Conservation (phyloP, 1,140 invertebrate genomes). For the Drosophila pachea region DNA sequence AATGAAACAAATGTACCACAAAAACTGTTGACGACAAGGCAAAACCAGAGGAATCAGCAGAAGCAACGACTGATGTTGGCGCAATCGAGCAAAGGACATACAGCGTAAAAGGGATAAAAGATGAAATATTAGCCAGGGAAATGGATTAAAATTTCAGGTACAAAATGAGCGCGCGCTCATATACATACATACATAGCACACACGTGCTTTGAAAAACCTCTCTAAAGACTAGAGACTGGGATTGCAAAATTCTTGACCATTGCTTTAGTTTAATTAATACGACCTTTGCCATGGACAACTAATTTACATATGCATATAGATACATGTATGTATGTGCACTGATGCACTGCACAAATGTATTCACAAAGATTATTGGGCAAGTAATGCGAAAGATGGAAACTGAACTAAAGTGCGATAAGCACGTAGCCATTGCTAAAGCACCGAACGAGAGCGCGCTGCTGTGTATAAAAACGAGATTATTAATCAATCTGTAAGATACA, state of each 20-base stretch:
- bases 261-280: constrained; percentile 67
- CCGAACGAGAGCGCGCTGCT: constrained; percentile 21
- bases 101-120: constrained; percentile 65
- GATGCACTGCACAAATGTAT: neutral
- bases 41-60: constrained; percentile 22
- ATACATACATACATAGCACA: neutral
- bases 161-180: constrained; percentile 33
- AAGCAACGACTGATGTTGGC: constrained; percentile 34
- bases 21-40: constrained; percentile 72
- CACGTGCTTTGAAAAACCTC: neutral
- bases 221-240: neutral
- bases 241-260: constrained; percentile 19
- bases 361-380: constrained; percentile 19
- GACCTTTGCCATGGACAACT: constrained; percentile 53
- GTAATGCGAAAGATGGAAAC: constrained; percentile 64
- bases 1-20: constrained; percentile 77
- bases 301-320: constrained; percentile 27
- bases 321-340: neutral
- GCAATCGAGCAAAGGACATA: constrained; percentile 60
- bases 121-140: constrained; percentile 66
- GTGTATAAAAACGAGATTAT: constrained; percentile 70
- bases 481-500: constrained; percentile 75
- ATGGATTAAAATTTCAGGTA: constrained; percentile 74
- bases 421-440: constrained; percentile 63
- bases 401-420: constrained; percentile 71